Evolutionary conservation across 2,113 vertebrate genomes (phyloP).

Genomic region (Setophaga coronata): DNA sequence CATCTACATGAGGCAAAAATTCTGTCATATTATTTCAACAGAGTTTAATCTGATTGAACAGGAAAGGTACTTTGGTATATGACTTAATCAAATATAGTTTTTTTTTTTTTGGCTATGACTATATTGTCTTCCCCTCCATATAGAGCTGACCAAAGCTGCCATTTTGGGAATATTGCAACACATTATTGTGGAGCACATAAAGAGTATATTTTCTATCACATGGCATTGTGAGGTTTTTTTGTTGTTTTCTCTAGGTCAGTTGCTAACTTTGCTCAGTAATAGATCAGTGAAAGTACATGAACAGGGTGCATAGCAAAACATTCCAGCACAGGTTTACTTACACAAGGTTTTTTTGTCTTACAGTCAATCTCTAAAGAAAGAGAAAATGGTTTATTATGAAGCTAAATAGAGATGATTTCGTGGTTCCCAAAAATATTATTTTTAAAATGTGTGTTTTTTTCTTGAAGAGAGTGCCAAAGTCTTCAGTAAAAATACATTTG

Average conservation of each 20-base stretch:
- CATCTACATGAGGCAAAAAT: slow-evolving; percentile 26
- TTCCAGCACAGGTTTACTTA: neutral
- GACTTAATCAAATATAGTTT: neutral
- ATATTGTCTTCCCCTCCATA: neutral
- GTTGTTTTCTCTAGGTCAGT: neutral
- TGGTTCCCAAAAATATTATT: neutral
- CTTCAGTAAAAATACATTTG: accelerated
- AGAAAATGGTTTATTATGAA: neutral
- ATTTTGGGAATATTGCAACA: neutral
- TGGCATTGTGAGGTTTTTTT: neutral
- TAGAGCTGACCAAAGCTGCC: neutral
- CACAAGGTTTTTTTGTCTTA: neutral
- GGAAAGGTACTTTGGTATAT: neutral
- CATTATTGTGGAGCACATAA: neutral
- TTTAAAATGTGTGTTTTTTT: neutral
- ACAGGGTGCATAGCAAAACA: neutral
- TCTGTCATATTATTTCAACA: neutral
- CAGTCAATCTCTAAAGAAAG: neutral
- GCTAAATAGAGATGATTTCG: neutral
- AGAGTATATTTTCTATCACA: neutral
- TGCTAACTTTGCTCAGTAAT: neutral
- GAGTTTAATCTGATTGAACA: neutral
- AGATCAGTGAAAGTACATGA: neutral
- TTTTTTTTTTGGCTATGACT: neutral
- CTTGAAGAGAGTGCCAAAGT: neutral